Base-by-base conservation (phyloP, 2,888 invertebrate genomes). In the Eilema depressum region DNA sequence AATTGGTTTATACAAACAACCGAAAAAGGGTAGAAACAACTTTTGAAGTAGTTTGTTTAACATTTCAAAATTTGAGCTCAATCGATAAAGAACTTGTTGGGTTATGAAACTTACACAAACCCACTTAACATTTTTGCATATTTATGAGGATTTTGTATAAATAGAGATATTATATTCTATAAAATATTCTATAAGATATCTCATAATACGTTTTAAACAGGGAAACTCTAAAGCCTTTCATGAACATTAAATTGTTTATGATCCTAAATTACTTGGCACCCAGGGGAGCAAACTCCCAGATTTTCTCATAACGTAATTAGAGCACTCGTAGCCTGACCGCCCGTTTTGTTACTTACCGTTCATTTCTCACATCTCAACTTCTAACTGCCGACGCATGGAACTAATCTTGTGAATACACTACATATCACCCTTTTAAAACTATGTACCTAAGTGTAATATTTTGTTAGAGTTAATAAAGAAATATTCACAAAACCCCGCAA, bases 191-290 rank as follows among this genome's bases (percentile, higher is more conserved):
- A 20, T 47, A 47, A 7, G 0, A 20, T 47, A 20, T 10, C 47
- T 7, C 20, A 47, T 53, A 53, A n/a, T 53, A 53, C 2, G 10
- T 53, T 53, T 53, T 59, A 56, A 53, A 68, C 57, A 68, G 62
- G 47, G 68, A 37, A 66, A 41, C 68, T 71, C 26, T 61, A 37
- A 60, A 60, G 65, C 53, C 47, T 30, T 69, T 65, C 62, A 41
- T 37, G 62, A 26, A 62, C 68, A 71, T 71, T 68, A 68, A 71
- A 71, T 71, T 68, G 71, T 68, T 71, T 71, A 71, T 71, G 65
- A 62, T 37, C 37, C 63, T 68, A 71, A 71, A 68, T 71, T 71
- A 71, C 71, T 41, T 30, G 47, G 28, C 62, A 65, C 68, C 64
- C 57, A 30, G 25, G 68, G 61, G 71, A 68, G 41, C 63, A 61